Conservation (phyloP, 2,113 vertebrate species). For the Peucedramus taeniatus region DNA sequence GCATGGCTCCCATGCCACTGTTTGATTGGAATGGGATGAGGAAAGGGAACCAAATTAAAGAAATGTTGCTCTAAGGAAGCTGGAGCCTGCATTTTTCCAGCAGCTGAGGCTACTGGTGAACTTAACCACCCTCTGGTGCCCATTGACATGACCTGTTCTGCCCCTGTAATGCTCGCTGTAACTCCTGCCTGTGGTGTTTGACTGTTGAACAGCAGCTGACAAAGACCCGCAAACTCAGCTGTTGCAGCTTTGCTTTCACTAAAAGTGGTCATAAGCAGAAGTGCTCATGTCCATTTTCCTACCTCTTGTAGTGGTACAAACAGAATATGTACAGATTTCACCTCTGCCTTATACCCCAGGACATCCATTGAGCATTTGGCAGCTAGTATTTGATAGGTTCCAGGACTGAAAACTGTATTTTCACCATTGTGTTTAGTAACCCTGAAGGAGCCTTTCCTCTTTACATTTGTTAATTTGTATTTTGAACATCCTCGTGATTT, state of each 20-base stretch:
- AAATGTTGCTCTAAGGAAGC: neutral
- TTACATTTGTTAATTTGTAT: neutral
- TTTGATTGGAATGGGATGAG: neutral
- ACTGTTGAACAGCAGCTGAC: neutral
- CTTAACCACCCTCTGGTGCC: fast-evolving
- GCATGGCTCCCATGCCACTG: neutral
- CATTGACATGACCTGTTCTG: neutral
- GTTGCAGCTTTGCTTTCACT: neutral
- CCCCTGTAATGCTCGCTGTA: neutral
- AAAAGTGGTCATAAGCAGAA: neutral
- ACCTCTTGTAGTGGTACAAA: neutral
- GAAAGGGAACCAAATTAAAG: neutral
- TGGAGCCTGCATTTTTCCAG: neutral
- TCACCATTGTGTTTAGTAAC: neutral
- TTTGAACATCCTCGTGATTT: neutral
- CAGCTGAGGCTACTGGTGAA: neutral
- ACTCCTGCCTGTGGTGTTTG: neutral
- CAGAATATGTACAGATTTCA: neutral
- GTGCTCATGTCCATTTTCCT: neutral
- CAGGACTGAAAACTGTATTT: neutral
- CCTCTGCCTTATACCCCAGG: neutral
- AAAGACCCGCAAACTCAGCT: neutral
- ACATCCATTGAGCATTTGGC: neutral
- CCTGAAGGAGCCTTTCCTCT: neutral
- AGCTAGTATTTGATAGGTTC: neutral